These are phyloP conservation scores for Leucophenga varia DNA, from an alignment of 1,140 invertebrate genomes.

Conservation along the genomic window DNA sequence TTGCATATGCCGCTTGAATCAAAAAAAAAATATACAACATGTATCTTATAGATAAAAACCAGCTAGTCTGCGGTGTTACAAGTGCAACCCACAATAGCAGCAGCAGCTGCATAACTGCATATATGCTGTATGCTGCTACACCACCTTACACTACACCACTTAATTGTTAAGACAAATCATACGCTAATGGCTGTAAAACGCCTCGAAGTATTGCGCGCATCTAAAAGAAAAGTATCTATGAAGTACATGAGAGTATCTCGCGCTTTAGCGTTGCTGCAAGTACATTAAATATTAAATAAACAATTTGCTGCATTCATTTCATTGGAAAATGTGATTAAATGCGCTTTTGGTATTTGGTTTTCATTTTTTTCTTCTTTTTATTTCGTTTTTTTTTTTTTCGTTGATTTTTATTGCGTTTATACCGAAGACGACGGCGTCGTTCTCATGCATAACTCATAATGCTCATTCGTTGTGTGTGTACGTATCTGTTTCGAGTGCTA, in stretches of 20 bases:
- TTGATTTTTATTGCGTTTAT: too few species aligned
- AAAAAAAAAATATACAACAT: constrained; percentile 15
- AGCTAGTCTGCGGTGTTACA: too few species aligned
- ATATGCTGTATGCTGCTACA: not conserved
- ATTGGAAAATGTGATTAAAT: constrained; percentile 52
- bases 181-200: constrained; percentile 47
- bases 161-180: constrained; percentile 55
- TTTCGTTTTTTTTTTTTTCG: too few species aligned
- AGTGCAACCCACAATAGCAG: not conserved
- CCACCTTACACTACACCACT: constrained; percentile 21
- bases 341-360: constrained; percentile 13
- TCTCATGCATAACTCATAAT: too few species aligned
- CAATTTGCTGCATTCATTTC: constrained; percentile 52
- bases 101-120: constrained; percentile 5
- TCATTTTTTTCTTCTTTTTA: too few species aligned
- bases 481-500: too few species aligned
- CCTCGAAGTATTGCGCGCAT: too few species aligned
- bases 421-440: too few species aligned
- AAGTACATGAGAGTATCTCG: too few species aligned
- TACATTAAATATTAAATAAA: constrained; percentile 54
- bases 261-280: not conserved
- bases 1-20: constrained; percentile 18
- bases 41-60: constrained; percentile 29
- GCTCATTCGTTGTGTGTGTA: too few species aligned
- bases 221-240: too few species aligned